phyloP scores from a whole-genome alignment of 2,888 invertebrate genomes.

The Acanthococcus lagerstroemiae region DNA sequence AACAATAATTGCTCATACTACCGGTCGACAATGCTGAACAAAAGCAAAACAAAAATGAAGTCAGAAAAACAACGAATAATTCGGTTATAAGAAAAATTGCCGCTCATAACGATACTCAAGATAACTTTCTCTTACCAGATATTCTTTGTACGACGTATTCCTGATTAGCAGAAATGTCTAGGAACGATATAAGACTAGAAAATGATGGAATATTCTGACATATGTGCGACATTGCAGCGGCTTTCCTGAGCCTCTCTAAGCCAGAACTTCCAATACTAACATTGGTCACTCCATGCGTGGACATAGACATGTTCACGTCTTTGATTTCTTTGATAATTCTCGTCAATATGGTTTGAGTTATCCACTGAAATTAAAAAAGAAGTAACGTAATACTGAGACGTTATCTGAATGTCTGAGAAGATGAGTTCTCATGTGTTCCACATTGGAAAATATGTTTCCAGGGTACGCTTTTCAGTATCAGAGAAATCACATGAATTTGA shows the following conservation, averaged over 20 bases:
- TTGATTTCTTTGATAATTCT: slow-evolving; percentile 65
- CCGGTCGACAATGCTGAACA: slow-evolving; percentile 41
- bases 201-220: slow-evolving; percentile 48
- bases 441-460: too few relatives aligned
- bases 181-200: slow-evolving; percentile 60
- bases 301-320: slow-evolving; percentile 57
- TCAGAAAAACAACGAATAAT: background rate
- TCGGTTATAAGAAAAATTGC: background rate
- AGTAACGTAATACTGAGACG: background rate
- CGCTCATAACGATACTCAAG: too few relatives aligned
- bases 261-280: slow-evolving; percentile 59
- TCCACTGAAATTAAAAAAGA: slow-evolving; percentile 51
- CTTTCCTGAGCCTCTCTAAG: slow-evolving; percentile 62
- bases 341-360: slow-evolving; percentile 70
- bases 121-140: too few relatives aligned
- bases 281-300: slow-evolving; percentile 57
- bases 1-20: slow-evolving; percentile 77
- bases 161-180: slow-evolving; percentile 73
- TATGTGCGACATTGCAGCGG: slow-evolving; percentile 50
- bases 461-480: too few relatives aligned
- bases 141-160: slow-evolving; percentile 74
- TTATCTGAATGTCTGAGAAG: background rate
- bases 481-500: too few relatives aligned
- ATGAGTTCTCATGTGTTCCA: background rate
- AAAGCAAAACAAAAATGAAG: background rate